A percentile compares a stretch with the other conserved stretches of the same genome.
phyloP scores from a whole-genome alignment of 2,888 invertebrate genomes.

The Melanotus villosus region DNA sequence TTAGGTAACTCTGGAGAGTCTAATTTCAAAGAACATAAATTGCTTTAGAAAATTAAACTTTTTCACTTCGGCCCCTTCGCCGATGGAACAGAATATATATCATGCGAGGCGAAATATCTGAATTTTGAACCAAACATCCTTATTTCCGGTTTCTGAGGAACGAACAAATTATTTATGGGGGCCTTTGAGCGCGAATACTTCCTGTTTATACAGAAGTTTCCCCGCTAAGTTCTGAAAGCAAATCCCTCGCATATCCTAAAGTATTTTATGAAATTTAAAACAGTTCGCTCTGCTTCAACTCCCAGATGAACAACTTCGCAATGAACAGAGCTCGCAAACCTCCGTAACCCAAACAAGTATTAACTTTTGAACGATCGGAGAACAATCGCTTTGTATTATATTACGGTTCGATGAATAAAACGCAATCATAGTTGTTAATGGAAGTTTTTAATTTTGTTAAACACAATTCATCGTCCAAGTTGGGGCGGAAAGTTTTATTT shows the following conservation, averaged over 20 bases:
- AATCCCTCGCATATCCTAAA: conserved; percentile 34
- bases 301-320: conserved; percentile 15
- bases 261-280: conserved; percentile 38
- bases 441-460: too few species aligned
- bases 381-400: background rate
- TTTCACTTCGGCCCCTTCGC: conserved; percentile 58
- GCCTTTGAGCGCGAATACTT: conserved; percentile 47
- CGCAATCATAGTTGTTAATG: background rate
- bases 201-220: conserved; percentile 50
- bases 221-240: conserved; percentile 31
- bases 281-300: conserved; percentile 29
- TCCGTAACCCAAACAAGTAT: background rate
- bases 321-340: background rate
- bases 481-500: too few species aligned
- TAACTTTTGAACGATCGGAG: background rate
- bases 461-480: too few species aligned
- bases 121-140: conserved; percentile 51
- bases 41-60: conserved; percentile 61
- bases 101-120: conserved; percentile 53
- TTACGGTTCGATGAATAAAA: background rate
- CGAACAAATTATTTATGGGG: conserved; percentile 52
- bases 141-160: conserved; percentile 48
- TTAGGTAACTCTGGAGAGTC: conserved; percentile 59
- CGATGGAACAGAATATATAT: conserved; percentile 58
- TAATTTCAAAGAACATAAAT: conserved; percentile 62